Evolutionary conservation across 2,113 vertebrate species (phyloP).

Genomic region (Lates calcarifer): DNA sequence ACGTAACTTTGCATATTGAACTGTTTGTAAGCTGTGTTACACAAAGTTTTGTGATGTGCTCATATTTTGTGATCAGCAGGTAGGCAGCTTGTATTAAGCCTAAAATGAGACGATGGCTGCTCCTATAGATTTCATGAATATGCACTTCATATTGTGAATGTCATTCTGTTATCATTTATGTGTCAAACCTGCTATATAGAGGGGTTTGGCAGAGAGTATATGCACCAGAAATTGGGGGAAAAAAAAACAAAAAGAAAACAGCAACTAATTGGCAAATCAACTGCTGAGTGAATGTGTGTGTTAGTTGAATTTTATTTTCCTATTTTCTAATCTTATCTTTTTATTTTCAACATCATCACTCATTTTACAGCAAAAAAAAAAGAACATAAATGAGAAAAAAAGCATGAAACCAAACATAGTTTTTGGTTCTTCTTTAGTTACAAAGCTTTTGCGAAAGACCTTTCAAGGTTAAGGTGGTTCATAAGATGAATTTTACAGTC

Average conservation of each 20-base stretch:
- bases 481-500: not conserved
- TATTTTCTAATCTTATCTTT: not conserved
- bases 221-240: not conserved
- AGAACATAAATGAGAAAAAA: too few species aligned
- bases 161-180: not conserved
- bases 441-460: too few species aligned
- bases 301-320: not conserved
- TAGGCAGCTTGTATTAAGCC: too few species aligned
- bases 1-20: slow-evolving; percentile 7
- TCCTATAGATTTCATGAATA: not conserved
- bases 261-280: too few species aligned
- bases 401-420: too few species aligned
- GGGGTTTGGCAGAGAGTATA: not conserved
- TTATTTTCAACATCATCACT: not conserved
- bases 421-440: too few species aligned
- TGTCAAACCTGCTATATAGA: not conserved
- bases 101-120: not conserved
- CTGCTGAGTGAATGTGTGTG: not conserved
- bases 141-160: not conserved
- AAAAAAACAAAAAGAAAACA: not conserved
- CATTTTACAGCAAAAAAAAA: too few species aligned
- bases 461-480: not conserved
- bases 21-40: not conserved
- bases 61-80: too few species aligned
- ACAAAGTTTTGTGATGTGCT: too few species aligned